A percentile compares a stretch with the other conserved stretches of the same genome.
Evolutionary conservation across 1,140 invertebrate species (phyloP).

Genomic region (Rhizoglyphus robini): DNA sequence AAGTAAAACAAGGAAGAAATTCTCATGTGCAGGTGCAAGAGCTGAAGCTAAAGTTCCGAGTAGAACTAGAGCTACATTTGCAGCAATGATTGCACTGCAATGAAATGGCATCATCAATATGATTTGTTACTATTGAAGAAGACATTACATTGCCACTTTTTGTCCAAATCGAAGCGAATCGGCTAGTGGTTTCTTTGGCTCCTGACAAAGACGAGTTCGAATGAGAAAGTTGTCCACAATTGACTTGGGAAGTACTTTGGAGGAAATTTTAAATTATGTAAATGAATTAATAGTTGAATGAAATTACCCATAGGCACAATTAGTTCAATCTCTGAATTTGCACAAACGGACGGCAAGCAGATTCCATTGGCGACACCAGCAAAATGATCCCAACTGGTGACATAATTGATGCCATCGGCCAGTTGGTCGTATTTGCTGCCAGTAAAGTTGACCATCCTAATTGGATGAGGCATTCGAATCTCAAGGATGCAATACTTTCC

Average conservation of each 20-base stretch:
- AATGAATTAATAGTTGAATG: neutral
- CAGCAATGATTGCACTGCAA: neutral
- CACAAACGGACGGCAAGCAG: conserved; percentile 9
- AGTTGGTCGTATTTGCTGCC: neutral
- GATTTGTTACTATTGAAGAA: neutral
- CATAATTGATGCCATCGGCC: neutral
- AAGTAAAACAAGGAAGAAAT: neutral
- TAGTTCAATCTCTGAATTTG: neutral
- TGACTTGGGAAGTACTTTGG: neutral
- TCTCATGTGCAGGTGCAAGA: neutral
- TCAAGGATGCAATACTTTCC: conserved; percentile 17
- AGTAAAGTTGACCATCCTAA: too few relatives aligned
- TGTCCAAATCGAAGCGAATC: neutral
- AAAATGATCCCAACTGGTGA: neutral
- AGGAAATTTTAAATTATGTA: neutral
- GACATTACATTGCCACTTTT: conserved; percentile 3
- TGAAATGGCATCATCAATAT: neutral
- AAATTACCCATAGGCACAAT: neutral
- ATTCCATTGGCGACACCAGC: neutral
- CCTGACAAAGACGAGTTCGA: neutral
- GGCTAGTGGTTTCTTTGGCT: neutral
- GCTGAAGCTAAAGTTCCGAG: neutral
- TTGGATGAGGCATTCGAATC: neutral
- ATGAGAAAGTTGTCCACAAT: neutral
- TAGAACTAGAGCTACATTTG: neutral